These are phyloP conservation scores for Lamellibrachia satsuma DNA, from an alignment of 2,888 invertebrate species.

Conservation along the genomic window DNA sequence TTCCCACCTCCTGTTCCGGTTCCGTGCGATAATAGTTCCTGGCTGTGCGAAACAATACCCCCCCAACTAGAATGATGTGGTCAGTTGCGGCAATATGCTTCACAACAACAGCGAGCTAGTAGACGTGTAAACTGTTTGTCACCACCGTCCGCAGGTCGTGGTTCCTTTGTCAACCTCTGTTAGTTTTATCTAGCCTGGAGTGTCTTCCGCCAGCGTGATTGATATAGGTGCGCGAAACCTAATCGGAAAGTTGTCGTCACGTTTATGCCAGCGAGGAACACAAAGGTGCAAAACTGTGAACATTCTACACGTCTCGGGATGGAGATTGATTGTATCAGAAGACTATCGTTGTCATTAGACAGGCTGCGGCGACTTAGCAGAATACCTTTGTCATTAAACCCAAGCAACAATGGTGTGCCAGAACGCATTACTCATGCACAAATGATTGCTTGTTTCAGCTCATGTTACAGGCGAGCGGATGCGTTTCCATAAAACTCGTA, in stretches of 20 bases:
- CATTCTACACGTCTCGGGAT: not conserved
- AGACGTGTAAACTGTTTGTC: not conserved
- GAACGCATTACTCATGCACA: not conserved
- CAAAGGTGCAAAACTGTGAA: constrained; percentile 17
- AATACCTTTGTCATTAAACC: constrained; percentile 9
- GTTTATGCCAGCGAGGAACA: not conserved
- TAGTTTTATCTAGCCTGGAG: not conserved
- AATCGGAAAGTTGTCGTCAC: not conserved
- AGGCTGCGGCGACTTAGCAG: not conserved
- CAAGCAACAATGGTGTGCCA: not conserved
- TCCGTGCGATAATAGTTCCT: not conserved
- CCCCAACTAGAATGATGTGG: not conserved
- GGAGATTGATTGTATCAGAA: constrained; percentile 9
- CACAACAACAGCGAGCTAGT: not conserved
- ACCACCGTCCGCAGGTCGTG: not conserved
- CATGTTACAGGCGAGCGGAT: not conserved
- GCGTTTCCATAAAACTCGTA: constrained; percentile 13
- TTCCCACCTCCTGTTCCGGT: constrained; percentile 1
- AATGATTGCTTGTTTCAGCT: constrained; percentile 13
- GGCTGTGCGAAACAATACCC: not conserved
- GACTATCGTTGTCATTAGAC: not conserved
- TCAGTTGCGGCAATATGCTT: not conserved
- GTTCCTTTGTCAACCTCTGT: constrained; percentile 3
- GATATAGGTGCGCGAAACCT: not conserved
- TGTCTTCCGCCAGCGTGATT: not conserved